Evolutionary conservation across 2,113 vertebrate species (phyloP).

Genomic region (Sterna hirundo): DNA sequence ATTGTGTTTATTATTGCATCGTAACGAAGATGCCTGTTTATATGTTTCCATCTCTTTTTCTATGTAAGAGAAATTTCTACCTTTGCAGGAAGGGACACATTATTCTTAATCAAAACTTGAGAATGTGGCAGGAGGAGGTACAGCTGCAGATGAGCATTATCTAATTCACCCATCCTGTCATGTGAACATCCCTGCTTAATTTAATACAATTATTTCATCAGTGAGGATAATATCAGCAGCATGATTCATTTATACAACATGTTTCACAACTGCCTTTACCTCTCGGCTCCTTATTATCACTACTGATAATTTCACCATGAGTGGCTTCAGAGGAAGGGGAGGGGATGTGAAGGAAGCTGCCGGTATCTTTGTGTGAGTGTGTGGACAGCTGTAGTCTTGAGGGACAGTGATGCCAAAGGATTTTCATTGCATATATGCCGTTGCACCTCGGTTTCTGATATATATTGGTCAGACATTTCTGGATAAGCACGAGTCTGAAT

Average conservation of each 20-base stretch:
- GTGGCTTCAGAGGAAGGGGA: slow-evolving; percentile 16
- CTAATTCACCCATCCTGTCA: slow-evolving; percentile 78
- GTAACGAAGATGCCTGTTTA: not conserved
- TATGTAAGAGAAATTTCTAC: slow-evolving; percentile 30
- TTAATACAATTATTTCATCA: slow-evolving; percentile 85
- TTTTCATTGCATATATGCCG: not conserved
- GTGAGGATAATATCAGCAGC: slow-evolving; percentile 77
- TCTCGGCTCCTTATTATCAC: slow-evolving; percentile 51
- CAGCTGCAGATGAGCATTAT: slow-evolving; percentile 73
- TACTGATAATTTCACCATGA: slow-evolving; percentile 26
- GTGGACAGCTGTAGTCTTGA: not conserved
- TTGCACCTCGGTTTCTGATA: not conserved
- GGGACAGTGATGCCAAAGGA: not conserved
- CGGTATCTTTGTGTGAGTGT: not conserved
- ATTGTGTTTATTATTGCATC: not conserved
- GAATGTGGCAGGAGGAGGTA: slow-evolving; percentile 61
- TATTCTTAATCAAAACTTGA: slow-evolving; percentile 67
- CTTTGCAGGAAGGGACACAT: slow-evolving; percentile 61
- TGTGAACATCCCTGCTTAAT: slow-evolving; percentile 71
- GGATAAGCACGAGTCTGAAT: not conserved
- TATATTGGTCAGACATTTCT: not conserved
- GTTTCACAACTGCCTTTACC: slow-evolving; percentile 65
- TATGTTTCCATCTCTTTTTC: not conserved
- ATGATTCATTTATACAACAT: slow-evolving; percentile 73
- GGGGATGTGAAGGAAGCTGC: not conserved